Percentiles rank a stretch among this genome's conserved stretches.
phyloP scores from a whole-genome alignment of 2,888 invertebrate species.

The Eupithecia vulgata region DNA sequence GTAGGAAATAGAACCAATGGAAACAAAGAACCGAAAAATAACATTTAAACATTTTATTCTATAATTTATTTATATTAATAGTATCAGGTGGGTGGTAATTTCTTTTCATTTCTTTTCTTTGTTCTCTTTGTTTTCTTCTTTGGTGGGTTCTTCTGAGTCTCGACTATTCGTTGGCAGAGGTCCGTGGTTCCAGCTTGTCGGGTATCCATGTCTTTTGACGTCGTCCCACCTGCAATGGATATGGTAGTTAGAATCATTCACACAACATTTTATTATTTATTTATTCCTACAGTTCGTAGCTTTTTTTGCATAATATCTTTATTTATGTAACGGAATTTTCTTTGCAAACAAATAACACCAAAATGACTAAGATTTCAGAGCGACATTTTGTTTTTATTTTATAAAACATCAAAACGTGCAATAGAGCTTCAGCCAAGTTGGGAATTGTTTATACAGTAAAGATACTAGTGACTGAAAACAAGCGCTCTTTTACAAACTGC shows the following conservation, averaged over 20 bases:
- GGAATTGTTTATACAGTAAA: no score
- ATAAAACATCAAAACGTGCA: no score
- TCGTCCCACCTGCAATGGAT: slow-evolving; percentile 85
- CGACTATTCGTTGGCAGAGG: slow-evolving; percentile 58
- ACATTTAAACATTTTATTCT: slow-evolving; percentile 41
- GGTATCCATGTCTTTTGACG: slow-evolving; percentile 77
- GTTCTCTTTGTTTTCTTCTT: slow-evolving; percentile 49
- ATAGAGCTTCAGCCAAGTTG: no score
- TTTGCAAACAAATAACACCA: no score
- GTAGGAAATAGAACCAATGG: background rate
- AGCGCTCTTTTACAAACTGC: no score
- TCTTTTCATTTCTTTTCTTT: slow-evolving; percentile 41
- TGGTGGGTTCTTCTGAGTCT: slow-evolving; percentile 61
- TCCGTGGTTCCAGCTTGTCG: slow-evolving; percentile 71
- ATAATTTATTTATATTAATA: slow-evolving; percentile 26
- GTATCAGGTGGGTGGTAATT: slow-evolving; percentile 6
- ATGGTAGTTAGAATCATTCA: background rate
- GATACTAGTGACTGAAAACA: no score
- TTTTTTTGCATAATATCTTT: no score
- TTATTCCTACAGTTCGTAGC: no score
- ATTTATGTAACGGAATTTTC: no score
- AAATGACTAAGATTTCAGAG: no score
- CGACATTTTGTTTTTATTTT: no score
- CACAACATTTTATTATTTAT: no score
- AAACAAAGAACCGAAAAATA: background rate